Evolutionary conservation across 1,140 invertebrate genomes (phyloP), one percentile per base, ranked within the genome.

Genomic region (Aphaenogaster ashmeadi): DNA sequence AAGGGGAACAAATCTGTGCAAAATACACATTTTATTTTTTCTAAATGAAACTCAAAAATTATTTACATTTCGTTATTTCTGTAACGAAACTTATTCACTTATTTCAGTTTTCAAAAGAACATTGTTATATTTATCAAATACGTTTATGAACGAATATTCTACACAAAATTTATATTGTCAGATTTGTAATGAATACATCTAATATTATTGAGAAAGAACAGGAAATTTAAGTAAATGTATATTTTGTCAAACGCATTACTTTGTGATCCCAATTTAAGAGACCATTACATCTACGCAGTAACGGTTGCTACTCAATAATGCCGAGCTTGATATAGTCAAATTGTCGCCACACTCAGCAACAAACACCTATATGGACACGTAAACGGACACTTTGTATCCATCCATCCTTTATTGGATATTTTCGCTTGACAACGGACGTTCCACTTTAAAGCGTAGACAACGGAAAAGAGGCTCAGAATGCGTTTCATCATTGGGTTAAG

Each of bases 401-500:
- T 52, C 58, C 36, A 67, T 78, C 50, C 38, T 44, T 67, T 50
- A 72, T 87, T 36, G 50, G 41, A 44, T 41, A 44, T 13, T 36
- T 74, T 52, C 41, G 3, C 62, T 64, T 9, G 38, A 64, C 60
- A 64, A 64, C n/a, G 50, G n/a, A 72, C 13, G 84, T 75, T 89
- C 77, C 86, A 54, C 88, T 89, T 89, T 89, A 89, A 89, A 72
- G 41, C 44, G 41, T 47, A 72, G 83, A 81, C 67, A 58, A 56
- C 38, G 38, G 66, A 79, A 86, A 81, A 41, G 75, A 41, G 64
- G 21, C 36, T 81, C 60, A 66, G 81, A 80, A 69, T 83, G 87
- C 81, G 86, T 75, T 87, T 87, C 52, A 27, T 83, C 69, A 83
- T 74, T 75, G 77, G 88, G 88, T 89, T 87, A 89, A 89, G 88